These are phyloP conservation scores for Streblospio benedicti DNA, from an alignment of 1,140 invertebrate genomes.

Conservation along the genomic window DNA sequence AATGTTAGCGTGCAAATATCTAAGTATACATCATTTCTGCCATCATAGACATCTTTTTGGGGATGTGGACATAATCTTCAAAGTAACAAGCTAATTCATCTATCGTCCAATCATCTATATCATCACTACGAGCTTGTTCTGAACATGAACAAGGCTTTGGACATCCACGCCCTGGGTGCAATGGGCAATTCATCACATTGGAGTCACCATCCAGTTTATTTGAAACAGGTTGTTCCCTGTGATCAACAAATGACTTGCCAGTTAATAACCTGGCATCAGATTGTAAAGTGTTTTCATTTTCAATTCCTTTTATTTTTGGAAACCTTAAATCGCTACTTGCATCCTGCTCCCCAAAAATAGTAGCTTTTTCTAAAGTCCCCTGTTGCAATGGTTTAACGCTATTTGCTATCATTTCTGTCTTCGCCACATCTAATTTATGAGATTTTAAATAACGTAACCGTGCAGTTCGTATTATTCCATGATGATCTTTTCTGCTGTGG, in stretches of 20 bases:
- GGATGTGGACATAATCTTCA: constrained; percentile 42
- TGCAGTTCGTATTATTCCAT: constrained; percentile 29
- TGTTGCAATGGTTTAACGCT: background rate
- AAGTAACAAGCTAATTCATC: constrained; percentile 45
- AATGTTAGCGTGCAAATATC: no score
- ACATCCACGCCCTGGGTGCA: constrained; percentile 4
- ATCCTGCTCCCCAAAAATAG: background rate
- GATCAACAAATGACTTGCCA: no score
- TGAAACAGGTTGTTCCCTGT: no score
- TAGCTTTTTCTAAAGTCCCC: background rate
- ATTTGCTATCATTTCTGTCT: background rate
- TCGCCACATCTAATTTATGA: background rate
- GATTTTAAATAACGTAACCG: constrained; percentile 17
- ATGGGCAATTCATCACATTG: background rate
- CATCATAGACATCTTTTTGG: constrained; percentile 46
- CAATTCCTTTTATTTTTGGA: background rate
- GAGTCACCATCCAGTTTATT: background rate
- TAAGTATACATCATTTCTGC: constrained; percentile 48
- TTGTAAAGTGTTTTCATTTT: background rate
- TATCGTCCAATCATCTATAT: constrained; percentile 28
- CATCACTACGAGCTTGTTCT: constrained; percentile 34
- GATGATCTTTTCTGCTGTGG: constrained; percentile 30
- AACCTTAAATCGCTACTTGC: background rate
- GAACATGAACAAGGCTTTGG: constrained; percentile 29
- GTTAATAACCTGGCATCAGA: background rate